Conservation (phyloP, 1,140 invertebrate species). For the Pteromalus puparum region DNA sequence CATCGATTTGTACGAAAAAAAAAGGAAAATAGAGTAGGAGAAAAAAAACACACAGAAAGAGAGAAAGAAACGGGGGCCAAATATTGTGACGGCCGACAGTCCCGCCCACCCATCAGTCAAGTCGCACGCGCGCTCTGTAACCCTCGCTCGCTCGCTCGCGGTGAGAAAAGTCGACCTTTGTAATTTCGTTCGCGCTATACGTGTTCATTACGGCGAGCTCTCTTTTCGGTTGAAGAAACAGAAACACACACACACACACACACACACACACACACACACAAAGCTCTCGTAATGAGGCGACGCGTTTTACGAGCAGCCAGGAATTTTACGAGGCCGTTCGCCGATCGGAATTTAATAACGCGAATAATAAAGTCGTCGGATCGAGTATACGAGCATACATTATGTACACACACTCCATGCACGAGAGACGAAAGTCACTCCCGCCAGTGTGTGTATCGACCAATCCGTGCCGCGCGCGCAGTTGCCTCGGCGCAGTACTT, state of each 20-base stretch:
- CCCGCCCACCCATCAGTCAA: slow-evolving; percentile 51
- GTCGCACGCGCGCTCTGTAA: not conserved
- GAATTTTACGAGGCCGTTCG: not conserved
- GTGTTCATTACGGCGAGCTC: not conserved
- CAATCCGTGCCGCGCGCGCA: slow-evolving; percentile 15
- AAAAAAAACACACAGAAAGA: not conserved
- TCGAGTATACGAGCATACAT: not conserved
- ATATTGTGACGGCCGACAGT: slow-evolving; percentile 22
- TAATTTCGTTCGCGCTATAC: slow-evolving; percentile 18
- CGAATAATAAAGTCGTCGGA: not conserved
- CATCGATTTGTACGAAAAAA: not conserved
- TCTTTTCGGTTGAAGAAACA: slow-evolving; percentile 3
- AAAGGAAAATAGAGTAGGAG: not conserved
- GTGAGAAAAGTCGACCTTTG: slow-evolving; percentile 27
- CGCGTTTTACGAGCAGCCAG: not conserved
- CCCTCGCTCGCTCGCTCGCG: not conserved
- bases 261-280: too few species aligned
- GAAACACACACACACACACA: not conserved
- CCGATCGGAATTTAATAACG: not conserved
- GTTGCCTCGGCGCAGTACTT: slow-evolving; percentile 25
- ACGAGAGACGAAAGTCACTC: not conserved
- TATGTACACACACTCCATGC: too few species aligned
- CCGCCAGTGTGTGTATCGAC: slow-evolving; percentile 14
- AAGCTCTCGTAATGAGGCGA: not conserved
- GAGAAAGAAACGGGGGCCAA: not conserved